Conservation (phyloP, 2,113 vertebrate species). For the Ellobius talpinus region DNA sequence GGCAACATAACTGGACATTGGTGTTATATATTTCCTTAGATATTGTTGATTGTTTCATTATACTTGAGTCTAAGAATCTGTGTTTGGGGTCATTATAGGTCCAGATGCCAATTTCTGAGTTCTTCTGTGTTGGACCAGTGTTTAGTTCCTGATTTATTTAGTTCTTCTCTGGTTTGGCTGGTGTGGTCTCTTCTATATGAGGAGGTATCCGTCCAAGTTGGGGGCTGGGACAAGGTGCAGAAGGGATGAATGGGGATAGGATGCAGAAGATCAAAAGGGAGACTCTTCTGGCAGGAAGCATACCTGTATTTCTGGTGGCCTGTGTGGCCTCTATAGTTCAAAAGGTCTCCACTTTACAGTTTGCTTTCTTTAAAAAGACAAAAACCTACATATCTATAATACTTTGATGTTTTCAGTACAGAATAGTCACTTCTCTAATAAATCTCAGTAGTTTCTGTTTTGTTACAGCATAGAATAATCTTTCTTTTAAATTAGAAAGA, state of each 20-base stretch:
- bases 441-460: slow-evolving; percentile 40
- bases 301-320: not conserved
- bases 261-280: not conserved
- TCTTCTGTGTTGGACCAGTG: too few species aligned
- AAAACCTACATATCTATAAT: not conserved
- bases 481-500: slow-evolving; percentile 52
- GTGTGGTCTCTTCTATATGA: not conserved
- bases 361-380: slow-evolving; percentile 30
- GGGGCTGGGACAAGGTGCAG: too few species aligned
- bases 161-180: not conserved
- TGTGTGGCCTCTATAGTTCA: not conserved
- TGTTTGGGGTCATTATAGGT: not conserved
- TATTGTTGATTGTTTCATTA: not conserved
- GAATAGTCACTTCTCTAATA: slow-evolving; percentile 19
- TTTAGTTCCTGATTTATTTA: not conserved
- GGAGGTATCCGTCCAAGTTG: not conserved
- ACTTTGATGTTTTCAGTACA: not conserved
- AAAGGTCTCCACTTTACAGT: not conserved
- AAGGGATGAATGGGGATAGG: not conserved
- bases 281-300: not conserved
- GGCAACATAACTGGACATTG: not conserved
- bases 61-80: not conserved
- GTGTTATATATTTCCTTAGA: not conserved
- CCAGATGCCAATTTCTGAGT: not conserved
- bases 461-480: not conserved